Evolutionary conservation across 1,140 invertebrate species (phyloP), one percentile per base, ranked within the genome.

Genomic region (Macrocentrus cingulum): DNA sequence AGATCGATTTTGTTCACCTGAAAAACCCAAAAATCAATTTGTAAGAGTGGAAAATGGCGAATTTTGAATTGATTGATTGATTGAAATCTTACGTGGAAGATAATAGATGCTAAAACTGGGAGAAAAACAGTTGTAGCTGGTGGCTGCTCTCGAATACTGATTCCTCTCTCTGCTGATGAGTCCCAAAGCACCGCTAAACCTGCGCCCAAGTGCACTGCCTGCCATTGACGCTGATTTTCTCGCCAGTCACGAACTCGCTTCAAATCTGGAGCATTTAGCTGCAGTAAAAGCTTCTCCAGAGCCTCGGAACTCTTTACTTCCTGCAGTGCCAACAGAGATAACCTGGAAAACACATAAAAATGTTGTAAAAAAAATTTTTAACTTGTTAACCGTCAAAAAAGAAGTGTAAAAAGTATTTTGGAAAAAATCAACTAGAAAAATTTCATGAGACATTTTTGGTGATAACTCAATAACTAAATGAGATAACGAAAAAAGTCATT

Each of bases 271-370:
- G 80, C 72, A 75, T 91, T 91, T 25, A 91, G 71, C 74, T 91
- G 89, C 58, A 85, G 82, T 70, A 87, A 89, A 59, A 91, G 85
- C 72, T 85, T 83, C 70, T 86, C 82, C 34, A 91, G 69, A 16
- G 87, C 85, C 32, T 82, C 80, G 60, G 81, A 78, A 65, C 88
- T 85, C 42, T 83, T 70, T 19, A 92, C 72, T 70, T 91, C 89
- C 79, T 92, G 90, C 32, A 91, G 77, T 58, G 86, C 87, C 56
- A 91, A 66, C 63, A 92, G 70, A 61, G 88, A 87, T 69, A 90
- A 83, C 56, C 89, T 89, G 69, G 5, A 15, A 66, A n/a, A n/a
- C n/a, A 56, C 49, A 55, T 20, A 18, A 19, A 36, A 20, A 25
- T 20, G 46, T 39, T 39, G 9, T 52, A 39, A n/a, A n/a, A n/a